Percentiles rank a stretch among this genome's conserved stretches.
Conservation (phyloP, 2,797 vertebrate genomes). For the Naso thynnoides region DNA sequence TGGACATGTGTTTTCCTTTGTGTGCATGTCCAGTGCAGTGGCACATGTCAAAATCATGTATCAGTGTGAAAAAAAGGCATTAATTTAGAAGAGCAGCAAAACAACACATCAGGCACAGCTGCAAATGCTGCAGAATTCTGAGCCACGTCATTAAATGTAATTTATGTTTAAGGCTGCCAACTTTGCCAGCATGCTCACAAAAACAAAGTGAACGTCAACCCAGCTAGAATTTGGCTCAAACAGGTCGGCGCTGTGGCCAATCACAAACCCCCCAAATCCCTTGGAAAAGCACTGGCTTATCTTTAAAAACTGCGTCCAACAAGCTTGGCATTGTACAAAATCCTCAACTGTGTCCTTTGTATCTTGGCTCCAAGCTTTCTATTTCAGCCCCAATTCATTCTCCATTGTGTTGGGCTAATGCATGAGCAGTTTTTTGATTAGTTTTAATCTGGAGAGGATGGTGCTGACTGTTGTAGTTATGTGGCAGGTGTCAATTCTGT, state of each 20-base stretch:
- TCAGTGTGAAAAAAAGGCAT: background rate
- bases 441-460: constrained; percentile 8
- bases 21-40: background rate
- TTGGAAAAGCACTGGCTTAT: constrained; percentile 28
- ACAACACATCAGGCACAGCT: background rate
- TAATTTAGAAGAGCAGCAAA: background rate
- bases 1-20: background rate
- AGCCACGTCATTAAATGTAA: background rate
- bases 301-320: constrained; percentile 46
- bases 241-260: background rate
- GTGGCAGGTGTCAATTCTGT: constrained; percentile 15
- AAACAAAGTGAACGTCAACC: constrained; percentile 20
- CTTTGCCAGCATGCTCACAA: constrained; percentile 29
- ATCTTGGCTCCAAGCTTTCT: constrained; percentile 23
- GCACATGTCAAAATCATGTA: background rate
- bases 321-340: constrained; percentile 31
- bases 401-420: constrained; percentile 11
- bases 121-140: background rate
- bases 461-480: background rate
- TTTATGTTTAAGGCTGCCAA: constrained; percentile 3
- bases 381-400: constrained; percentile 17
- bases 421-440: constrained; percentile 35
- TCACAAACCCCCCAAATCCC: constrained; percentile 24
- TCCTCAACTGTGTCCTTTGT: constrained; percentile 17
- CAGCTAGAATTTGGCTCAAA: constrained; percentile 28